Evolutionary conservation across 2,113 vertebrate genomes (phyloP), one percentile per base, ranked within the genome.

Genomic region (Ageneiosus marmoratus): DNA sequence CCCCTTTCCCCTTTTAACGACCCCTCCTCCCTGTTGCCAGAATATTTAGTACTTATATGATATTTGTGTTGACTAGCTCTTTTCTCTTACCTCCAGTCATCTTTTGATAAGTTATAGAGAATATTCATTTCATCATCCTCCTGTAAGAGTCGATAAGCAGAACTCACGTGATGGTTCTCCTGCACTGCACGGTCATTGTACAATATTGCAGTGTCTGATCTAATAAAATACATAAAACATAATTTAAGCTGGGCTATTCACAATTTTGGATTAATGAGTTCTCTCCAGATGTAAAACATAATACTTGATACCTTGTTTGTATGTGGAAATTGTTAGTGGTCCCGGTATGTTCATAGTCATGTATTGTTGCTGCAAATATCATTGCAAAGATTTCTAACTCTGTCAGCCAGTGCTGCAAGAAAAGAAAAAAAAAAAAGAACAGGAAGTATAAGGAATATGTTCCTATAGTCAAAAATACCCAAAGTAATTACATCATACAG

Each of bases 311-410:
- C 94, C 93, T 94, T 85, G 97, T 98, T 89, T 99, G 98, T 86
- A 99, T 97, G 89, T 99, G 98, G 91, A 99, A 99, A 91, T 97
- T 99, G 92, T 99, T 99, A 82, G 98, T 99, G 77, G 96, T 99
- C 82, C 98, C 98, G 0, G 97, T 98, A 76, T 99, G 98, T 83
- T 99, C 97, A 48, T 93, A 98, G 90, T 99, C 98, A 24, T 99
- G 98, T 90, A 99, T 95, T 58, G 96, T 96, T 76, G 98, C 98
- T 67, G 98, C 98, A 46, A 99, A 99, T 84, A 99, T 96, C 81
- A 97, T 96, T 53, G 97, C 97, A 22, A 99, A 97, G 87, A 98
- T 98, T 91, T 99, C 98, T 89, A 99, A 91, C 89, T 99, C 97
- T 5, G 95, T 97, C 86, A 99, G 89, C 97, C 97, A 98, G 90